phyloP scores from a whole-genome alignment of 2,113 vertebrate genomes.

The Caranx melampygus region DNA sequence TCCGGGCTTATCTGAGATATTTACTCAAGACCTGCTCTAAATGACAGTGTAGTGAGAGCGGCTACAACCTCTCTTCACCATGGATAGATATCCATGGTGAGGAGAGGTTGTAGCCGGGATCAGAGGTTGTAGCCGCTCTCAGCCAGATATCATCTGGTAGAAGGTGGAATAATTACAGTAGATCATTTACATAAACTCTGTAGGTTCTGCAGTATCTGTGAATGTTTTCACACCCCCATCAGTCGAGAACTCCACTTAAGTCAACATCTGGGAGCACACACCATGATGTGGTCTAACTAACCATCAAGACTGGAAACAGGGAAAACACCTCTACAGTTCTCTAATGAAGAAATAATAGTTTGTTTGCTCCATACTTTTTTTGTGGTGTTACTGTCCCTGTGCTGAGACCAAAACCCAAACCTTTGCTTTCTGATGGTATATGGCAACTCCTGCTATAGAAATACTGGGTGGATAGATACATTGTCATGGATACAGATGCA shows the following conservation, averaged over 20 bases:
- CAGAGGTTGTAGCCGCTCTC: no score
- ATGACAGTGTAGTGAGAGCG: slow-evolving; percentile 24
- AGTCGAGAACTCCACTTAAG: not conserved
- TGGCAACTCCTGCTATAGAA: not conserved
- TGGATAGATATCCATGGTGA: no score
- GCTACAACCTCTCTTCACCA: no score
- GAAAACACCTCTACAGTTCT: not conserved
- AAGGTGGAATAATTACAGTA: no score
- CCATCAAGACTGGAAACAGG: not conserved
- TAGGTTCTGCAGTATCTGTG: no score
- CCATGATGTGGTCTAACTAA: not conserved
- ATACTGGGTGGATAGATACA: not conserved
- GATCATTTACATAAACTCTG: no score
- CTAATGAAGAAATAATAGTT: not conserved
- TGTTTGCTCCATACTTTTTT: not conserved
- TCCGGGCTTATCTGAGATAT: not conserved
- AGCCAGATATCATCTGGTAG: no score
- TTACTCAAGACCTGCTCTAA: slow-evolving; percentile 3
- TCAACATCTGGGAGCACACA: not conserved
- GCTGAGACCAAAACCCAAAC: not conserved
- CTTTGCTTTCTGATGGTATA: not conserved
- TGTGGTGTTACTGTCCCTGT: not conserved
- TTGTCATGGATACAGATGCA: not conserved
- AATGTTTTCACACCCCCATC: no score
- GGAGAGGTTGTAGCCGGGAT: no score